A percentile compares a stretch with the other conserved stretches of the same genome.
phyloP scores from a whole-genome alignment of 2,797 vertebrate genomes.

The Myiothlypis coronata region DNA sequence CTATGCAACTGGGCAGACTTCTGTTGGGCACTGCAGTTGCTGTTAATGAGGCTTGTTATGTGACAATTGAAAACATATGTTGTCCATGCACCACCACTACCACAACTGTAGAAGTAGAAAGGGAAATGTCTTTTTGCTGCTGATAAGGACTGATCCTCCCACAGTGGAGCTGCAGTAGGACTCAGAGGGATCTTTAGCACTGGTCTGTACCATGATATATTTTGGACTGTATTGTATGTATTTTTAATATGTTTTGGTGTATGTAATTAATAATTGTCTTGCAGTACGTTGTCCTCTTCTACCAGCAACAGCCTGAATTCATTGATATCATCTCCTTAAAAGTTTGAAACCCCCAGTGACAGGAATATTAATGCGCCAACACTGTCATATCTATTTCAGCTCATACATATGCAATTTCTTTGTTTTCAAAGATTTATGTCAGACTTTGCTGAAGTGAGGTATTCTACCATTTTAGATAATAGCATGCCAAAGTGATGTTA shows the following conservation, averaged over 20 bases:
- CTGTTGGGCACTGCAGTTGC: conserved; percentile 18
- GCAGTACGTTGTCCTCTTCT: conserved; percentile 85
- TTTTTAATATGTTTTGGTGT: conserved; percentile 79
- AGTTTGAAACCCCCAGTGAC: conserved; percentile 99
- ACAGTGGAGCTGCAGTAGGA: background rate
- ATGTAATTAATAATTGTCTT: conserved; percentile 86
- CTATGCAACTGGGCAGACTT: conserved; percentile 18
- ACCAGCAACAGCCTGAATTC: conserved; percentile 93
- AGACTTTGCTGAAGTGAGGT: conserved; percentile 98
- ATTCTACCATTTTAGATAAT: conserved; percentile 99
- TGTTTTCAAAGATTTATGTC: conserved; percentile 99
- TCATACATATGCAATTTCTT: conserved; percentile 92
- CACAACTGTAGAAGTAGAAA: background rate
- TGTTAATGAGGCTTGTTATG: conserved; percentile 63
- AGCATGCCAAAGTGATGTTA: conserved; percentile 99
- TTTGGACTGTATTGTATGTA: background rate
- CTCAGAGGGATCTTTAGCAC: conserved; percentile 17
- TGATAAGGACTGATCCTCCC: conserved; percentile 25
- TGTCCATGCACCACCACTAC: conserved; percentile 41
- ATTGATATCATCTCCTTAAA: conserved; percentile 97
- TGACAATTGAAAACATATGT: conserved; percentile 69
- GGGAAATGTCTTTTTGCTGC: background rate
- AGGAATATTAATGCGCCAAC: conserved; percentile 99
- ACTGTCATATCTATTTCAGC: conserved; percentile 99
- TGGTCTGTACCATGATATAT: background rate